A percentile compares a stretch with the other conserved stretches of the same genome.
Conservation (phyloP, 2,797 vertebrate species). For the Pseudotriccus pelzelni region DNA sequence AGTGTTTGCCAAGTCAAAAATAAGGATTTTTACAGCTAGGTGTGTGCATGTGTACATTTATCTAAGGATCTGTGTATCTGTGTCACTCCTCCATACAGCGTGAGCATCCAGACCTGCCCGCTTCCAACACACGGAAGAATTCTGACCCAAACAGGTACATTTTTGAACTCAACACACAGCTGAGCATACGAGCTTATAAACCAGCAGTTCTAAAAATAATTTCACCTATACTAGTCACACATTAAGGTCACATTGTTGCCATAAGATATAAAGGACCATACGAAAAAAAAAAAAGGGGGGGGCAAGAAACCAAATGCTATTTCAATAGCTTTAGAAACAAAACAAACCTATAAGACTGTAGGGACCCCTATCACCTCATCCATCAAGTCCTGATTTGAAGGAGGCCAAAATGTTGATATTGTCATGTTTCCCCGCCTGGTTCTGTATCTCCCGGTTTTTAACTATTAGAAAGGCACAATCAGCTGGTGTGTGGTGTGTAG, state of each 20-base stretch:
- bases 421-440: not conserved
- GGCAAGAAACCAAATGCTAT: not conserved
- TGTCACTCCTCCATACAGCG: not conserved
- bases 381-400: not conserved
- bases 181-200: not conserved
- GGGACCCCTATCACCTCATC: not conserved
- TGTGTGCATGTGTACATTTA: too few species aligned
- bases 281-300: not conserved
- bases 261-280: not conserved
- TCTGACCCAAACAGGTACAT: not conserved
- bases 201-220: slow-evolving; percentile 18
- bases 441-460: slow-evolving; percentile 19
- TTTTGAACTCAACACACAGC: not conserved
- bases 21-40: not conserved
- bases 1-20: not conserved
- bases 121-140: not conserved
- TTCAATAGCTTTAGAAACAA: not conserved
- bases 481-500: not conserved
- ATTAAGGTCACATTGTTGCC: slow-evolving; percentile 53
- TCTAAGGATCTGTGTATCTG: not conserved
- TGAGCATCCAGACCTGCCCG: not conserved
- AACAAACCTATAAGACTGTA: not conserved
- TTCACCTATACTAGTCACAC: not conserved
- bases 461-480: slow-evolving; percentile 30
- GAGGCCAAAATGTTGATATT: not conserved